A percentile compares a stretch with the other conserved stretches of the same genome.
These are phyloP conservation scores for Caerostris darwini DNA, from an alignment of 1,140 invertebrate species.

Conservation along the genomic window DNA sequence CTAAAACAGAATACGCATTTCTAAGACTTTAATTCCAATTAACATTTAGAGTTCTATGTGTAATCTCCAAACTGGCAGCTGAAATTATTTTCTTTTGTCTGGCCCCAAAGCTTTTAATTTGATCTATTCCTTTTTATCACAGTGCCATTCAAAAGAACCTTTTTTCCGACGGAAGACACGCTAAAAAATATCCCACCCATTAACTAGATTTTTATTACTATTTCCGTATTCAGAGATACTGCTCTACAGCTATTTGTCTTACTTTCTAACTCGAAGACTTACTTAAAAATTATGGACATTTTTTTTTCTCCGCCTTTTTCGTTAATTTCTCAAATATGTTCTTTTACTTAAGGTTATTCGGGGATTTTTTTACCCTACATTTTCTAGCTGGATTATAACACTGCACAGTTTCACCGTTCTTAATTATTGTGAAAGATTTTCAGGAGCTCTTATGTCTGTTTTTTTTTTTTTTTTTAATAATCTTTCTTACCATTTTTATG, in stretches of 20 bases:
- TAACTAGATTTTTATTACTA: constrained; percentile 23
- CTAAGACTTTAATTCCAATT: not conserved
- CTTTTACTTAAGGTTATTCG: not conserved
- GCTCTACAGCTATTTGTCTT: constrained; percentile 29
- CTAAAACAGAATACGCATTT: too few species aligned
- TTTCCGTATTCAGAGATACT: not conserved
- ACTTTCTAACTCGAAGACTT: constrained; percentile 31
- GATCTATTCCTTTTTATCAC: constrained; percentile 1
- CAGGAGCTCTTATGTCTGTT: not conserved
- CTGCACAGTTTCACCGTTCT: not conserved
- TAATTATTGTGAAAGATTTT: constrained; percentile 15
- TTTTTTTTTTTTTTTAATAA: not conserved
- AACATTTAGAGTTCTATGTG: not conserved
- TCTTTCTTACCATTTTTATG: not conserved
- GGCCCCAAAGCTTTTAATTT: not conserved
- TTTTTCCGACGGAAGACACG: not conserved
- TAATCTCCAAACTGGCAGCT: not conserved
- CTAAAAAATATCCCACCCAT: not conserved
- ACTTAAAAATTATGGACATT: constrained; percentile 22
- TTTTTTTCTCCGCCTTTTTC: not conserved
- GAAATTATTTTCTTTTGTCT: not conserved
- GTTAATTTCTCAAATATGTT: constrained; percentile 26
- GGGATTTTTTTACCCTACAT: not conserved
- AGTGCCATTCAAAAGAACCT: not conserved
- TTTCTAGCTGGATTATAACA: constrained; percentile 3